These are phyloP conservation scores for Agrenia bidenticulata DNA, from an alignment of 2,888 invertebrate species.

Conservation along the genomic window DNA sequence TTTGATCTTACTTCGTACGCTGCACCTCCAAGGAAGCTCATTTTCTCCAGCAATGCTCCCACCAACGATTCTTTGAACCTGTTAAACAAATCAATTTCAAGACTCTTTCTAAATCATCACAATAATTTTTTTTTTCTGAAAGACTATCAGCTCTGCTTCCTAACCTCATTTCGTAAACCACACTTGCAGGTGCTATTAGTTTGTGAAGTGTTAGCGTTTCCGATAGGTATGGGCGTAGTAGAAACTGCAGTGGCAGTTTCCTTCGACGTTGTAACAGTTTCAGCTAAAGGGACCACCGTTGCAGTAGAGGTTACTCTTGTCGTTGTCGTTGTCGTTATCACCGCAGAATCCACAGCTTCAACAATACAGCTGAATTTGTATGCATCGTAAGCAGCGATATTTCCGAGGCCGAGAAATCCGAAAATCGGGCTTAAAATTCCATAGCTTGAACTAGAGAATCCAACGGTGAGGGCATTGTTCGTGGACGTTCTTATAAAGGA, in stretches of 20 bases:
- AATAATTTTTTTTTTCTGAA: neutral
- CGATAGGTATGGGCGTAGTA: too few relatives aligned
- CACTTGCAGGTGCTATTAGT: slow-evolving; percentile 23
- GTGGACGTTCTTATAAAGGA: slow-evolving; percentile 15
- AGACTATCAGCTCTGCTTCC: too few relatives aligned
- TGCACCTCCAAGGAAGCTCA: slow-evolving; percentile 45
- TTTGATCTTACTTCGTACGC: slow-evolving; percentile 21
- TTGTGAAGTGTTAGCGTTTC: too few relatives aligned
- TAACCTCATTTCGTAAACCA: slow-evolving; percentile 28
- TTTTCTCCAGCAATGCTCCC: slow-evolving; percentile 28
- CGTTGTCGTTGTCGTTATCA: too few relatives aligned
- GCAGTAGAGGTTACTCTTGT: neutral
- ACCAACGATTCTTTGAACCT: slow-evolving; percentile 43
- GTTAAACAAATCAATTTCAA: neutral
- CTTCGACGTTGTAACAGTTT: too few relatives aligned
- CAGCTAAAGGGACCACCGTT: too few relatives aligned
- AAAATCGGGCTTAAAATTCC: too few relatives aligned
- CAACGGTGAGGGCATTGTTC: slow-evolving; percentile 30
- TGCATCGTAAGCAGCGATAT: slow-evolving; percentile 16
- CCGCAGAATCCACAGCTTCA: neutral
- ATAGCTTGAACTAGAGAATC: slow-evolving; percentile 30
- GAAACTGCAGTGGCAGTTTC: too few relatives aligned
- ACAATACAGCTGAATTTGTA: slow-evolving; percentile 19
- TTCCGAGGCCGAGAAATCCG: slow-evolving; percentile 21
- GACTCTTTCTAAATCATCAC: neutral